Evolutionary conservation across 2,113 vertebrate genomes (phyloP).

Genomic region (Amazona guildingii): DNA sequence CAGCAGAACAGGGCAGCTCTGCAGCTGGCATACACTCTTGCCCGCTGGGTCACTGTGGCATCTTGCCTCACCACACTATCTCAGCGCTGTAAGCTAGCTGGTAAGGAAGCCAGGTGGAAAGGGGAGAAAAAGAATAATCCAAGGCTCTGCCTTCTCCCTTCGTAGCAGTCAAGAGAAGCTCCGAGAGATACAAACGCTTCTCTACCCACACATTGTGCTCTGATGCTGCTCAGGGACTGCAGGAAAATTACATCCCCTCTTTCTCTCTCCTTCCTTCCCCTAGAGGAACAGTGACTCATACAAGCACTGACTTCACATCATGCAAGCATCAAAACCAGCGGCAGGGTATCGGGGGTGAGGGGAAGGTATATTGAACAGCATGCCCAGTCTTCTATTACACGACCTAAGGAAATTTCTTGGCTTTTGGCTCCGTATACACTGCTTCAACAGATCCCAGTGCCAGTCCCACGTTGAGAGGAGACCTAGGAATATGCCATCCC

Average conservation of each 20-base stretch:
- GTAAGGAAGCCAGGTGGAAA: neutral
- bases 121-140: neutral
- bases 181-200: neutral
- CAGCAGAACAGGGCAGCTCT: neutral
- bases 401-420: neutral
- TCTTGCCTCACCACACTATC: neutral
- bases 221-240: neutral
- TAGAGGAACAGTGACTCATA: neutral
- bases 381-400: neutral
- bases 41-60: fast-evolving
- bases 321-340: neutral
- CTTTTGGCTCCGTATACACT: fast-evolving
- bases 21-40: fast-evolving
- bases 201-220: neutral
- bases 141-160: neutral
- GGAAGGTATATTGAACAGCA: fast-evolving
- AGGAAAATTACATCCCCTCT: neutral
- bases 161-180: neutral
- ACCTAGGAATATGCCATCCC: neutral
- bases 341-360: neutral
- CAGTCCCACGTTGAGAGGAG: neutral
- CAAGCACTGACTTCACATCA: neutral
- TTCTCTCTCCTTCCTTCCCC: neutral
- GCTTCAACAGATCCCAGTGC: neutral
- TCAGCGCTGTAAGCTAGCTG: neutral